Conservation (phyloP, 2,113 vertebrate genomes). For the Myxocyprinus asiaticus region DNA sequence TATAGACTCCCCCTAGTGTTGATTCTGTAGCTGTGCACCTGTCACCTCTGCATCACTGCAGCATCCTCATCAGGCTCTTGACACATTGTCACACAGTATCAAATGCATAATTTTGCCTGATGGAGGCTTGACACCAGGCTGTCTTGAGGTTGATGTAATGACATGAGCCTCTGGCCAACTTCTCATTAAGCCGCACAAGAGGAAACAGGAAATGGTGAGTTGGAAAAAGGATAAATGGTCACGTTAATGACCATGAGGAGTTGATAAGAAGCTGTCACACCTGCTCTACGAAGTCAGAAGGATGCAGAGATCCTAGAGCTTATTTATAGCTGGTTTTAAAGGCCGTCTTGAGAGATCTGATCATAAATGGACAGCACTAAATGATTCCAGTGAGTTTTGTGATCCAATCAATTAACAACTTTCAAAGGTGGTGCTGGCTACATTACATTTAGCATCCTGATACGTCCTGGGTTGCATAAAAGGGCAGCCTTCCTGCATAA, state of each 20-base stretch:
- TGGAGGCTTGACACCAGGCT: neutral
- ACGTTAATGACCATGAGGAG: neutral
- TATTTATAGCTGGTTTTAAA: too few species aligned
- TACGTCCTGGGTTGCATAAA: too few species aligned
- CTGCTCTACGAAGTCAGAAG: too few species aligned
- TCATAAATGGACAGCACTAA: too few species aligned
- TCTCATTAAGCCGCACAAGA: neutral
- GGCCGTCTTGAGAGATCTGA: too few species aligned
- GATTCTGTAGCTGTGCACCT: neutral
- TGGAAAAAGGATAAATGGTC: neutral
- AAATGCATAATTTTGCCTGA: conserved; percentile 31
- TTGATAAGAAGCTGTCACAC: neutral
- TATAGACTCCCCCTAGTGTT: conserved; percentile 45
- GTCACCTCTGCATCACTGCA: conserved; percentile 25
- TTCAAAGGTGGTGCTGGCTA: too few species aligned
- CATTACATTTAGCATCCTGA: too few species aligned
- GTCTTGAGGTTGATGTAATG: neutral
- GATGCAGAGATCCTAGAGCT: too few species aligned
- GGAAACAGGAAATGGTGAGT: conserved; percentile 22
- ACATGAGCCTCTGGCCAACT: too few species aligned
- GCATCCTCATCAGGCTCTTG: neutral
- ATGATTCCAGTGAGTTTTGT: too few species aligned
- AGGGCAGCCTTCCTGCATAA: too few species aligned
- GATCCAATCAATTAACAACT: too few species aligned
- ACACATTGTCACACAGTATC: conserved; percentile 28